phyloP scores from a whole-genome alignment of 2,113 vertebrate genomes.

The Vireo altiloquus region DNA sequence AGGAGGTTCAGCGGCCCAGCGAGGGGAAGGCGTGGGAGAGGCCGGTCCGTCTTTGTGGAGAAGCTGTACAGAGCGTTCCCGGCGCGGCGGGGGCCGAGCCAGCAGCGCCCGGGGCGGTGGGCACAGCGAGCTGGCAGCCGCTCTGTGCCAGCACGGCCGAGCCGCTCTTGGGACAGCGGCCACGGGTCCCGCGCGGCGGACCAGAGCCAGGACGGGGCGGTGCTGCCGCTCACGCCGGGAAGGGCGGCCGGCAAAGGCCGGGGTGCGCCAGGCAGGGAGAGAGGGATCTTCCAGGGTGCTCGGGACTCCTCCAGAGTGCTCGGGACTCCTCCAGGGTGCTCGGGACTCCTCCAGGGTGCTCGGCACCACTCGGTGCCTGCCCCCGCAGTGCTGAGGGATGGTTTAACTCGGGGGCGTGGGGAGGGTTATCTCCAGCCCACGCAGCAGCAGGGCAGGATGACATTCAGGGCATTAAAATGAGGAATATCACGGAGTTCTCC shows the following conservation, averaged over 20 bases:
- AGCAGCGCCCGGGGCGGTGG: neutral
- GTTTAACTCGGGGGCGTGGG: neutral
- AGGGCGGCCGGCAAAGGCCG: neutral
- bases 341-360: neutral
- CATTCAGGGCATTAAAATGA: neutral
- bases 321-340: neutral
- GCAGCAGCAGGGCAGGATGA: neutral
- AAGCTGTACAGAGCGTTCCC: neutral
- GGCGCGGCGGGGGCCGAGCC: neutral
- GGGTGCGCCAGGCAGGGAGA: accelerated
- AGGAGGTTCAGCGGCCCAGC: neutral
- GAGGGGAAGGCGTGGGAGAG: neutral
- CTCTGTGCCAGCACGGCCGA: neutral
- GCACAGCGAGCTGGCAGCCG: neutral
- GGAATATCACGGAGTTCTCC: neutral
- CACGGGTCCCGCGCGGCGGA: neutral
- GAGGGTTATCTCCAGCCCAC: neutral
- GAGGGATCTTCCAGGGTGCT: neutral
- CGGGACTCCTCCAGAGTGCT: neutral
- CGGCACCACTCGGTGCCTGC: neutral
- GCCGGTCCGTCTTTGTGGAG: neutral
- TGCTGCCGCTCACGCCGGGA: neutral
- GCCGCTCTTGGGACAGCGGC: neutral
- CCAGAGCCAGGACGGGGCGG: neutral
- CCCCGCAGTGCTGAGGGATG: neutral